Evolutionary conservation across 2,888 invertebrate genomes (phyloP).

Genomic region (Biston betularia): DNA sequence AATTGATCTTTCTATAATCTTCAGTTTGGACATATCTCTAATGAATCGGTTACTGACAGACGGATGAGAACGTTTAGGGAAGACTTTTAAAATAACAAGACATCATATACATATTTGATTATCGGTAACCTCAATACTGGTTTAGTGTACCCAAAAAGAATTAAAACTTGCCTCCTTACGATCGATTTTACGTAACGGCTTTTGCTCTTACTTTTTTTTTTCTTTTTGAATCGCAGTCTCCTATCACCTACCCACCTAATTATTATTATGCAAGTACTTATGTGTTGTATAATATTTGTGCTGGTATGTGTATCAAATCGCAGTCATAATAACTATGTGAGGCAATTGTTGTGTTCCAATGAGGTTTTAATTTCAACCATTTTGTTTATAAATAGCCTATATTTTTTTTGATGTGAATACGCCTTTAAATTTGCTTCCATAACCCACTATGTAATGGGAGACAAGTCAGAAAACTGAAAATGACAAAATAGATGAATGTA

Average conservation of each 20-base stretch:
- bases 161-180: slow-evolving; percentile 22
- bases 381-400: background rate
- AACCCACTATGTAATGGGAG: too few relatives aligned
- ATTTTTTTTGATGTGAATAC: background rate
- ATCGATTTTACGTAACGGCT: slow-evolving; percentile 40
- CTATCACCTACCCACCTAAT: slow-evolving; percentile 40
- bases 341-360: slow-evolving; percentile 29
- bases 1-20: too few relatives aligned
- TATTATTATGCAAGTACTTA: slow-evolving; percentile 40
- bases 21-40: too few relatives aligned
- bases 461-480: too few relatives aligned
- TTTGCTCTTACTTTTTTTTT: slow-evolving; percentile 22
- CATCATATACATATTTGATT: background rate
- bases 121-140: background rate
- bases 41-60: background rate
- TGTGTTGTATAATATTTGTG: slow-evolving; percentile 38
- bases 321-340: slow-evolving; percentile 28
- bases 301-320: slow-evolving; percentile 34
- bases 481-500: too few relatives aligned
- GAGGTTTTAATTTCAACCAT: slow-evolving; percentile 32
- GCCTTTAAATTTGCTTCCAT: too few relatives aligned
- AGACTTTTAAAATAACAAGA: background rate
- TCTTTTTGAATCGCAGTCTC: slow-evolving; percentile 24
- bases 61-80: background rate
- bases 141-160: slow-evolving; percentile 13